A percentile compares a stretch with the other conserved stretches of the same genome.
phyloP scores from a whole-genome alignment of 2,888 invertebrate genomes.

The Neuroscelio doddi region DNA sequence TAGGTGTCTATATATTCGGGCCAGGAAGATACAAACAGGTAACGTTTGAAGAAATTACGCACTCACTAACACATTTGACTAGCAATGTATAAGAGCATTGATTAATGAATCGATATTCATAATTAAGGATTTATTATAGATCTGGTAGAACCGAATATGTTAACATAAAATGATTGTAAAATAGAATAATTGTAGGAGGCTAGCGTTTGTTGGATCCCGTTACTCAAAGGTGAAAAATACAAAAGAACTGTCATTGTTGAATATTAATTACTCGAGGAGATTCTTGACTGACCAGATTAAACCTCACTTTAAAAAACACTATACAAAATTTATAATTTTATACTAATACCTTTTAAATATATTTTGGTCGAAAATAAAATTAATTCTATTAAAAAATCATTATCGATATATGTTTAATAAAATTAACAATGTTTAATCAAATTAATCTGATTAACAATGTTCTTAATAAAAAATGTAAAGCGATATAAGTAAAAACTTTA shows the following conservation, averaged over 20 bases:
- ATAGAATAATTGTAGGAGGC: constrained; percentile 16
- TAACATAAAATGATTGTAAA: constrained; percentile 10
- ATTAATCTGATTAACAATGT: no score
- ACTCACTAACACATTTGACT: neutral
- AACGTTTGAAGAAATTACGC: neutral
- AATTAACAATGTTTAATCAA: no score
- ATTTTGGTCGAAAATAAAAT: no score
- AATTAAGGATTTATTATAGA: neutral
- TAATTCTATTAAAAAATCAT: no score
- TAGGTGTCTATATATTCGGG: neutral
- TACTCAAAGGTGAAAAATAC: constrained; percentile 15
- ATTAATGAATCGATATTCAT: neutral
- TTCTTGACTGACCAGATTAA: constrained; percentile 6
- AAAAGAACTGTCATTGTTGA: constrained; percentile 55
- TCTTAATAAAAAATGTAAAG: no score
- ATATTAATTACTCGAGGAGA: constrained; percentile 53
- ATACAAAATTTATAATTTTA: no score
- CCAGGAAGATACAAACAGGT: constrained; percentile 3
- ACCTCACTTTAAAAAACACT: no score
- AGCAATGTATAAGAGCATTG: neutral
- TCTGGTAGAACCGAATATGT: neutral
- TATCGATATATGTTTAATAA: no score
- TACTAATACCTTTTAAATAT: no score
- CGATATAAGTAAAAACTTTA: no score
- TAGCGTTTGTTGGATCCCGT: constrained; percentile 52